Evolutionary conservation across 2,797 vertebrate species (phyloP), one percentile per base, ranked within the genome.

Genomic region (Poecilia wingei): DNA sequence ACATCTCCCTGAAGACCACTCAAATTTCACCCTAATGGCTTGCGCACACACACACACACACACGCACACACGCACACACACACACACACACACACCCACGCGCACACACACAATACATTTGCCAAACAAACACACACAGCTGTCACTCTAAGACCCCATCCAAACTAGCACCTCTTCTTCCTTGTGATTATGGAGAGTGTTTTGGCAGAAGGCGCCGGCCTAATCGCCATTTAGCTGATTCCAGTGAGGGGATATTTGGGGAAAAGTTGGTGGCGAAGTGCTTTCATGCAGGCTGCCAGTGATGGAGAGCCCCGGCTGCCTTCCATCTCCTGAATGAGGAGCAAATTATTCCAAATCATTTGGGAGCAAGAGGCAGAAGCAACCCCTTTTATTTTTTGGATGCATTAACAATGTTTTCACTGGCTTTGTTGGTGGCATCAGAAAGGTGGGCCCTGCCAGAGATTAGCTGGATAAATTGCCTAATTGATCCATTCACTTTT

Each of bases 401-500:
- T 92, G 91, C 92, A 92, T 94, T 94, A 95, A 94, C 94, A 95
- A 91, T 94, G 94, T 93, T 94, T 93, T 93, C 93, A 90, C 87
- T 92, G 86, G 87, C 94, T 95, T 94, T 95, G 93, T 93, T 95
- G 94, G 94, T 91, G 79, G 83, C 87, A 88, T 95, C 89, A 88
- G 84, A 91, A 92, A 92, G 83, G 84, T 85, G 81, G 84, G 82
- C 82, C 75, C 82, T 91, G 93, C 93, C 94, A 94, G 87, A 89
- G 91, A 94, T 94, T 92, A 94, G 92, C 86, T 75, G 83, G 87
- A 94, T 92, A 95, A 95, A 95, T 94, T 93, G 90, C 86, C 92
- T 96, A 96, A 96, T 95, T 96, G 95, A 96, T 95, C 94, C 91
- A 93, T 95, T 95, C 92, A 89, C 92, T 91, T 94, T 95, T 95